phyloP scores from a whole-genome alignment of 1,140 invertebrate genomes.

The Formica exsecta region DNA sequence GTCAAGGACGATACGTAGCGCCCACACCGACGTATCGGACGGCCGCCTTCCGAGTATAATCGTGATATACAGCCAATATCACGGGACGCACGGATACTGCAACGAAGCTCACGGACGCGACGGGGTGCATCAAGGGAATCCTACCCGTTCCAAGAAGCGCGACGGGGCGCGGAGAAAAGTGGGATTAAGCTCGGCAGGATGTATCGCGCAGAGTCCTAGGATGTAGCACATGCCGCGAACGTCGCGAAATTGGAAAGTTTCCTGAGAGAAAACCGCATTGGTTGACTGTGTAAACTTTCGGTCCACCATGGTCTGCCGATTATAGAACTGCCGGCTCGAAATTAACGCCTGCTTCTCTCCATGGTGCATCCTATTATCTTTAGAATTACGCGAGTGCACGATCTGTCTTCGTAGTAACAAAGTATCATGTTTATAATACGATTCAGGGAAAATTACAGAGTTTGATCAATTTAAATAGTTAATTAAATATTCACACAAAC shows the following conservation, averaged over 20 bases:
- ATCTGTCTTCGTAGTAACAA: not conserved
- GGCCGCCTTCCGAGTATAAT: slow-evolving; percentile 81
- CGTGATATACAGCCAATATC: slow-evolving; percentile 83
- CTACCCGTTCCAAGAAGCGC: slow-evolving; percentile 48
- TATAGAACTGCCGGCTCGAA: slow-evolving; percentile 28
- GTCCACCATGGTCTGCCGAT: slow-evolving; percentile 24
- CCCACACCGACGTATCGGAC: slow-evolving; percentile 78
- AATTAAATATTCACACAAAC: not conserved
- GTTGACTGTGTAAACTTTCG: slow-evolving; percentile 15
- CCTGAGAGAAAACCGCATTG: slow-evolving; percentile 24
- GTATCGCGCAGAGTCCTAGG: slow-evolving; percentile 67
- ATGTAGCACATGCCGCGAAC: slow-evolving; percentile 37
- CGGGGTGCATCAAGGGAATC: slow-evolving; percentile 68
- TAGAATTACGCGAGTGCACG: not conserved
- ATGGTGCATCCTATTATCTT: slow-evolving; percentile 1
- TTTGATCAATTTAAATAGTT: not conserved
- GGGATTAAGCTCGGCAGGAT: slow-evolving; percentile 73
- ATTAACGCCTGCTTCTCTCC: slow-evolving; percentile 37
- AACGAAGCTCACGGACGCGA: slow-evolving; percentile 74
- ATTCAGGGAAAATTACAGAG: not conserved
- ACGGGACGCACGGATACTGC: slow-evolving; percentile 73
- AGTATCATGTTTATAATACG: not conserved
- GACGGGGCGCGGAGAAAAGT: slow-evolving; percentile 69
- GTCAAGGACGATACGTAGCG: slow-evolving; percentile 74
- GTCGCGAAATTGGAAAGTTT: slow-evolving; percentile 59